Conservation (phyloP, 2,797 vertebrate genomes). For the Tenualosa thibaudeaui region DNA sequence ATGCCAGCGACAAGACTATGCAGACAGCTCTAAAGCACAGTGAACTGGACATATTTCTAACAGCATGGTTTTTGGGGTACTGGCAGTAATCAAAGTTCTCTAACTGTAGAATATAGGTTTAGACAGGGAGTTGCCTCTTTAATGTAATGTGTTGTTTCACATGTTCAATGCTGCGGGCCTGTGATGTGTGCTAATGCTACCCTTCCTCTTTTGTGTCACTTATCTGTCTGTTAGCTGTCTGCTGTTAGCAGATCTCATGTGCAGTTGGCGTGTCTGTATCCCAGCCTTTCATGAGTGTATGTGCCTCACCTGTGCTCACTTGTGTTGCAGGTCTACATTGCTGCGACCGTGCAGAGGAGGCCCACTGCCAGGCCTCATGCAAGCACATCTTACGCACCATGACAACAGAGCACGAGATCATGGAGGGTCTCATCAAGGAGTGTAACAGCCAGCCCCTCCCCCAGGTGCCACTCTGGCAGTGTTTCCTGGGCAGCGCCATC, state of each 20-base stretch:
- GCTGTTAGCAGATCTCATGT: background rate
- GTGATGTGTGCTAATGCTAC: background rate
- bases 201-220: background rate
- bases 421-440: conserved; percentile 91
- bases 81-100: too few species aligned
- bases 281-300: background rate
- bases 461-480: conserved; percentile 98
- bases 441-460: conserved; percentile 93
- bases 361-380: conserved; percentile 88
- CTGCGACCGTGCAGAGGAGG: conserved; percentile 92
- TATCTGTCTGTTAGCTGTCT: background rate
- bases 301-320: background rate
- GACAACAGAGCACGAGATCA: conserved; percentile 97
- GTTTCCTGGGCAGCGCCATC: conserved; percentile 90
- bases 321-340: conserved; percentile 86
- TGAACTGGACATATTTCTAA: too few species aligned
- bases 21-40: too few species aligned
- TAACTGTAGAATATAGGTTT: too few species aligned
- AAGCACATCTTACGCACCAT: conserved; percentile 91
- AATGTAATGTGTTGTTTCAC: background rate
- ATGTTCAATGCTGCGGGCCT: background rate
- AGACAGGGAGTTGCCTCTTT: background rate
- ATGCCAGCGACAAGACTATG: too few species aligned
- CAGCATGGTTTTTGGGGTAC: too few species aligned
- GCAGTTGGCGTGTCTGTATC: background rate